A percentile compares a stretch with the other conserved stretches of the same genome.
Evolutionary conservation across 2,888 invertebrate genomes (phyloP).

Genomic region (Eremobia ochroleuca): DNA sequence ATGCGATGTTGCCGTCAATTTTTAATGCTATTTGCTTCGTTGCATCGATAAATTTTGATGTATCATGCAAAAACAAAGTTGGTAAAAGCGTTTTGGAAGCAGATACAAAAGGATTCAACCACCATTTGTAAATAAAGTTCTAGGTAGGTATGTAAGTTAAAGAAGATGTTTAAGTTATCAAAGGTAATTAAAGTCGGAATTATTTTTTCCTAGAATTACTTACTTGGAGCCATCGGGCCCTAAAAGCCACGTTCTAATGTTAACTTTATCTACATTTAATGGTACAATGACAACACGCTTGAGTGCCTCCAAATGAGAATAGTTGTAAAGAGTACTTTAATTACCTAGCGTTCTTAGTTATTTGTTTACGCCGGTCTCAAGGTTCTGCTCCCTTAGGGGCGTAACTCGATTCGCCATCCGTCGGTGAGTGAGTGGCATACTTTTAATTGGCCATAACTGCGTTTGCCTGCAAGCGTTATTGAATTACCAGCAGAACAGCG

Average conservation of each 20-base stretch:
- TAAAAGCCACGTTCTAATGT: conserved; percentile 36
- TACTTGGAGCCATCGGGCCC: conserved; percentile 18
- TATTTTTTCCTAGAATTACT: conserved; percentile 20
- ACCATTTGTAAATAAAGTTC: conserved; percentile 9
- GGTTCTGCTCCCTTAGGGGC: conserved; percentile 77
- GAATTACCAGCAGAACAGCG: conserved; percentile 84
- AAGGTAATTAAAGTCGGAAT: conserved; percentile 13
- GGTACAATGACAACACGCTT: conserved; percentile 53
- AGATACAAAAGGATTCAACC: conserved; percentile 1
- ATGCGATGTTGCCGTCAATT: conserved; percentile 52
- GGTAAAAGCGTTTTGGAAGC: conserved; percentile 1
- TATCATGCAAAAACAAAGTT: conserved; percentile 33
- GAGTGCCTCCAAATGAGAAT: conserved; percentile 75
- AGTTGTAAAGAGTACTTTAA: conserved; percentile 79
- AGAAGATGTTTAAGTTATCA: conserved; percentile 2
- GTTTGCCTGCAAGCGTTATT: conserved; percentile 89
- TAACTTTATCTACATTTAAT: conserved; percentile 57
- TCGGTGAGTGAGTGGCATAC: conserved; percentile 88
- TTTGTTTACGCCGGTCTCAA: conserved; percentile 83
- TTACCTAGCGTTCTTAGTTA: conserved; percentile 81
- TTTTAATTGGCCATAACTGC: conserved; percentile 90
- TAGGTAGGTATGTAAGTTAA: background rate
- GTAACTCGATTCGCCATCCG: conserved; percentile 85
- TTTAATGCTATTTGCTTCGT: conserved; percentile 46
- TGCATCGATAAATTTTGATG: conserved; percentile 33